Base-by-base conservation (phyloP, 2,113 vertebrate genomes). In the Neomonachus schauinslandi region DNA sequence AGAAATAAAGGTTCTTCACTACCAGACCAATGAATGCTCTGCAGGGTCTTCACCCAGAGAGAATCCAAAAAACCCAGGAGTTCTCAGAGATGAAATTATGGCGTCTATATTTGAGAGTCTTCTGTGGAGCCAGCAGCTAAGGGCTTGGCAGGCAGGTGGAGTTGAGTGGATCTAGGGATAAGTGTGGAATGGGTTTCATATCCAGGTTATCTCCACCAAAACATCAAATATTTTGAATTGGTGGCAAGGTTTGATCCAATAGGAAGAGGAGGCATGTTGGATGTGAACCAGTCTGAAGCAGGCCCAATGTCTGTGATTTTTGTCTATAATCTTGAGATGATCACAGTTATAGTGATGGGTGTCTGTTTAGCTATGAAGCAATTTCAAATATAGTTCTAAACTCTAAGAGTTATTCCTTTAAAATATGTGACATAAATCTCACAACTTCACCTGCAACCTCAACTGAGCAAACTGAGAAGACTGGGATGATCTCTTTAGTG, bases 281-380 rank as follows among this genome's bases (percentile, higher is more conserved):
- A 12, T 80, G 7, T 65, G 65, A 33, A 7, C 1, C 13, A 5
- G 36, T 9, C 59, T 51, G 57, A 22, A 26, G 39, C 4, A 74
- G 5, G 51, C 26, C 51, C 1, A 59, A 6, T 33, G 3, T 42
- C 9, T 33, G 0, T 9, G 39, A 39, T 21, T n/a, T 33, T 33
- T 49, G 12, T 51, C 7, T 53, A 3, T 65, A 24, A 28, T 33
- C 26, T 42, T 21, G n/a, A 74, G 53, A 7, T 33, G 3, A 4
- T 61, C 36, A 26, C 19, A 53, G 2, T 6, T 4, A 7, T 9
- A 57, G 24, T 7, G 5, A 1, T 9, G 12, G 22, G 31, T 3
- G 22, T 69, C 42, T 4, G 5, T n/a, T 10, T 26, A 15, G 74
- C 72, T 42, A 22, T 39, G 67, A 15, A 36, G 33, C 31, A 13